These are phyloP conservation scores for Heliconius hermathena DNA, from an alignment of 1,140 invertebrate species.

Conservation along the genomic window DNA sequence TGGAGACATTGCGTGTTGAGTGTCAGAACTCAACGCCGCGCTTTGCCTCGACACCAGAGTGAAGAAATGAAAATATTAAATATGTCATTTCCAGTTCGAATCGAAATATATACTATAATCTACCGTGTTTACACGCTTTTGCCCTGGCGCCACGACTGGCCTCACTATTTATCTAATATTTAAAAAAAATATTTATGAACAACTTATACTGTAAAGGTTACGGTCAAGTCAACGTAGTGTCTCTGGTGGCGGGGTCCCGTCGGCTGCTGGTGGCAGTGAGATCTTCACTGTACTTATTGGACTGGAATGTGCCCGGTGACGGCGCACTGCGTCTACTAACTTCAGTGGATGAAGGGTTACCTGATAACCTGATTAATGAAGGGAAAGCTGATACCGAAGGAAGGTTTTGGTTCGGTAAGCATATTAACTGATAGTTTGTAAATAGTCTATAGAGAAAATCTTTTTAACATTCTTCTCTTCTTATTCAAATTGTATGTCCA, in stretches of 20 bases:
- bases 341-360: constrained; percentile 55
- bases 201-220: constrained; percentile 46
- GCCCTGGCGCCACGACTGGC: too few relatives aligned
- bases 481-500: too few relatives aligned
- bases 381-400: constrained; percentile 62
- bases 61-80: too few relatives aligned
- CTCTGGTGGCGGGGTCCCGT: constrained; percentile 47
- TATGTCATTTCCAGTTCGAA: too few relatives aligned
- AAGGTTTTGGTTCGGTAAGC: constrained; percentile 62
- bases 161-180: too few relatives aligned
- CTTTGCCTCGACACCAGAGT: too few relatives aligned
- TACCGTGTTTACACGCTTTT: too few relatives aligned
- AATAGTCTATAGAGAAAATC: too few relatives aligned
- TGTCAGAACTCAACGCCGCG: too few relatives aligned
- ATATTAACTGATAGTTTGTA: background rate
- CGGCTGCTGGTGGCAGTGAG: constrained; percentile 59
- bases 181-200: background rate
- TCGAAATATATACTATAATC: too few relatives aligned
- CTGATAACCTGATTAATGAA: constrained; percentile 67
- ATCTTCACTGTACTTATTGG: constrained; percentile 57
- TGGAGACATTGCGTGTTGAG: too few relatives aligned
- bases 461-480: too few relatives aligned
- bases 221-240: constrained; percentile 64
- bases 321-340: constrained; percentile 53
- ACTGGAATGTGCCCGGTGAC: constrained; percentile 58